Base-by-base conservation (phyloP, 2,797 vertebrate species). In the Brotula barbata region DNA sequence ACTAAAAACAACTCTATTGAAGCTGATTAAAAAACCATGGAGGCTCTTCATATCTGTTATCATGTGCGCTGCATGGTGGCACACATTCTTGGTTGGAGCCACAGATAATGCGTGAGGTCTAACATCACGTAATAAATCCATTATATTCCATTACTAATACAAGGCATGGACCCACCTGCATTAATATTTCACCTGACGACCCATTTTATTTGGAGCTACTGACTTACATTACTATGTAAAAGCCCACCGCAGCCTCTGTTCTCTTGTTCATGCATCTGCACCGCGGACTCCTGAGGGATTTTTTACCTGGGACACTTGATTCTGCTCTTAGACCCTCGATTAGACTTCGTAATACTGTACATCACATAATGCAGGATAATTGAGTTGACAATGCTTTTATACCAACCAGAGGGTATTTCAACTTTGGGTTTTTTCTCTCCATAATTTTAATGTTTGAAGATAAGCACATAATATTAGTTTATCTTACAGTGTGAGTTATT, bases 101-200 rank as follows among this genome's bases (percentile, higher is more conserved):
- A n/a, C 44, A 8, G 6, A 47, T 55, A 75, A 67, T 45, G 65
- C 19, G 15, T 45, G 20, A 45, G 9, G 61, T 58, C 56, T 67
- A 65, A 83, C 84, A 77, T 70, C 40, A 62, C 75, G 64, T 75
- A 73, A 84, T 75, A 71, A 81, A 79, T 75, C 73, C 64, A 84
- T 86, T 80, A 80, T 53, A 56, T 73, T 58, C 31, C 78, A 87
- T 85, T 82, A 83, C 80, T 77, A 78, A 84, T 85, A 80, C 73
- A 85, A 74, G 59, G 59, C 79, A 65, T 69, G 49, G 61, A 67
- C 73, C 59, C 34, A 49, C 60, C 67, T 61, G 3, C 80, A 87
- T 86, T 64, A 88, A 87, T 87, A 88, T 88, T 89, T 87, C 60
- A 88, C 78, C 75, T 57, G 67, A 70, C 34, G 51, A 70, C 52